A percentile compares a stretch with the other conserved stretches of the same genome.
Conservation (phyloP, 1,140 invertebrate genomes). For the Drosophila seguyi region DNA sequence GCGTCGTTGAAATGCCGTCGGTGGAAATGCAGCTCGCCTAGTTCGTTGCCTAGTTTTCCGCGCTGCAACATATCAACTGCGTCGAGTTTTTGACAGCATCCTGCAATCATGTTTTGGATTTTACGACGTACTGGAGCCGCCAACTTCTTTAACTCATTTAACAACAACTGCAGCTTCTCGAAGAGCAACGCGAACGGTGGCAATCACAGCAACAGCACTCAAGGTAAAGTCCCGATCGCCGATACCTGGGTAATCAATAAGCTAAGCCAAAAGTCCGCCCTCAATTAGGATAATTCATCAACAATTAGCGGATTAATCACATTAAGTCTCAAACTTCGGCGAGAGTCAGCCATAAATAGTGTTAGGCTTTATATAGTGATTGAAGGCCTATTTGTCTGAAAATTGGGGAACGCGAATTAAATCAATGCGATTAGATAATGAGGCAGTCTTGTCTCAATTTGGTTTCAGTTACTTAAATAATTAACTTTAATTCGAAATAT, state of each 20-base stretch:
- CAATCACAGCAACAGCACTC: slow-evolving; percentile 69
- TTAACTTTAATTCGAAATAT: too few relatives aligned
- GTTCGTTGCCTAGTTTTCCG: slow-evolving; percentile 48
- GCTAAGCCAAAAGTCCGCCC: slow-evolving; percentile 29
- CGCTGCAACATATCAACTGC: slow-evolving; percentile 57
- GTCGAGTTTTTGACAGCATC: slow-evolving; percentile 16
- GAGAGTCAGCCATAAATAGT: slow-evolving; percentile 23
- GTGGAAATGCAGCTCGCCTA: slow-evolving; percentile 67
- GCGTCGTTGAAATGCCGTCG: slow-evolving; percentile 17
- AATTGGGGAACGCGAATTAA: background rate
- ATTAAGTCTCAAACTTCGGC: slow-evolving; percentile 21
- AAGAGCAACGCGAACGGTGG: slow-evolving; percentile 64
- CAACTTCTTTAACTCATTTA: slow-evolving; percentile 84
- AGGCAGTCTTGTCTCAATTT: background rate
- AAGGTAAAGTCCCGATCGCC: slow-evolving; percentile 53
- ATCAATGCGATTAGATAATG: slow-evolving; percentile 5
- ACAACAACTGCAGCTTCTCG: slow-evolving; percentile 83
- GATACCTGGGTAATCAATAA: slow-evolving; percentile 54
- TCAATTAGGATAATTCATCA: slow-evolving; percentile 71
- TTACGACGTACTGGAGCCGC: slow-evolving; percentile 82
- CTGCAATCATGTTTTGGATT: slow-evolving; percentile 84
- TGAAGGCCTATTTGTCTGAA: background rate
- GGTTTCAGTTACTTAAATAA: too few relatives aligned
- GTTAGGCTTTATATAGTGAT: background rate
- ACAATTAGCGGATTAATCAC: slow-evolving; percentile 37